Base-by-base conservation (phyloP, 2,888 invertebrate species). In the Phaedon cochleariae region DNA sequence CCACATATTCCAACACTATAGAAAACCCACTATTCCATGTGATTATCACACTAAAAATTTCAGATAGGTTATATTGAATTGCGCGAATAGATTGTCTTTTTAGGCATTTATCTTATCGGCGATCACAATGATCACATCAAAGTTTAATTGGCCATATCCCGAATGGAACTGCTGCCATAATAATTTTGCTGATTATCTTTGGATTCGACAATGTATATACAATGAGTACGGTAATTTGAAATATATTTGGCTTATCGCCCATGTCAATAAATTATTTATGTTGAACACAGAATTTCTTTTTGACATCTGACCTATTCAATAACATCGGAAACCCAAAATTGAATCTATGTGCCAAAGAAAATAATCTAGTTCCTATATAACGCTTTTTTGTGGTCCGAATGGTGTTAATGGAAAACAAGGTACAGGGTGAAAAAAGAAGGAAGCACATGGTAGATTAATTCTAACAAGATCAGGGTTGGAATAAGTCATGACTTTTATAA, bases 161-260 rank as follows among this genome's bases (percentile, higher is more conserved):
- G 15, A 15, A 41, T 15, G 3, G 12, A 41, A 41, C 15, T 41
- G 41, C 15, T 41, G 15, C 15, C 41, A 41, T 15, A 15, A 34
- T 34, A 34, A 41, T 41, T 41, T n/a, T 15, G 41, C 41, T 12
- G n/a, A 41, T 41, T 41, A 41, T 41, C 41, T 41, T 15, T 15
- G 15, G 15, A 41, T 10, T 15, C 41, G 41, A 41, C 41, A 41
- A 41, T 12, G 26, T 26, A 41, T 41, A 41, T 3, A 41, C 34
- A 34, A 34, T 34, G 34, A 12, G 12, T 34, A 10, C 2, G 41
- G 41, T 41, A n/a, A 41, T 41, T 15, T 15, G 12, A 41, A 41
- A 41, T 41, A n/a, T 41, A 41, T 41, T 41, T 41, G 41, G 41
- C 41, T 41, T 41, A 41, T 41, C 41, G 41, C 41, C 41, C 41